Evolutionary conservation across 2,797 vertebrate genomes (phyloP).

Genomic region (Poeciliopsis presidionis): DNA sequence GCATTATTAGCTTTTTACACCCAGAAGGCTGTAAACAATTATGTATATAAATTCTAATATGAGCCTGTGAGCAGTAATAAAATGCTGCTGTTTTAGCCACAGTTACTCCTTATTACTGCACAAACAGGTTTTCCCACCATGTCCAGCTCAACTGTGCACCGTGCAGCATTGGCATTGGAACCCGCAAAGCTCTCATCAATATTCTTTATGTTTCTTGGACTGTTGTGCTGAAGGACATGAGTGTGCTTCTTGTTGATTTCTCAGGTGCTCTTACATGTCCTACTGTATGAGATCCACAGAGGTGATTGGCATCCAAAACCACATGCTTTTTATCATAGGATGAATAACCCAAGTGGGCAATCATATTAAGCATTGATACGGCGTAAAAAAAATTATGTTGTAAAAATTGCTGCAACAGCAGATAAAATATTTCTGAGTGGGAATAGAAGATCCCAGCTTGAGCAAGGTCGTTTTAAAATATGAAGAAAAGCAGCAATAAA

Average conservation of each 20-base stretch:
- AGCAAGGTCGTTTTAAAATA: neutral
- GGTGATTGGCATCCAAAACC: neutral
- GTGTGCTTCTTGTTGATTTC: neutral
- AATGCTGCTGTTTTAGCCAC: neutral
- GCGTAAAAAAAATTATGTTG: neutral
- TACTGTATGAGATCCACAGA: neutral
- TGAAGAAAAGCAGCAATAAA: neutral
- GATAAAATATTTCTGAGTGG: neutral
- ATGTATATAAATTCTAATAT: neutral
- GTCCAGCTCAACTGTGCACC: neutral
- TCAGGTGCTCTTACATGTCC: neutral
- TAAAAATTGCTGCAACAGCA: neutral
- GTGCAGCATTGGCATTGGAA: neutral
- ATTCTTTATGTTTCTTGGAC: neutral
- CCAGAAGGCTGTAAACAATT: neutral
- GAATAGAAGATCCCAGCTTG: neutral
- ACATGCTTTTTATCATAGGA: neutral
- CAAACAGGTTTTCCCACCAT: neutral
- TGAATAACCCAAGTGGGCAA: neutral
- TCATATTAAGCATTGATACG: neutral
- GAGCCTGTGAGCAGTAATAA: neutral
- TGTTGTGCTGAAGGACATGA: neutral
- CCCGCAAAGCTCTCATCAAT: neutral
- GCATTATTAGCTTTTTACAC: neutral
- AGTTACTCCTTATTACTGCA: neutral